Base-by-base conservation (phyloP, 2,113 vertebrate species). In the Archocentrus centrarchus region DNA sequence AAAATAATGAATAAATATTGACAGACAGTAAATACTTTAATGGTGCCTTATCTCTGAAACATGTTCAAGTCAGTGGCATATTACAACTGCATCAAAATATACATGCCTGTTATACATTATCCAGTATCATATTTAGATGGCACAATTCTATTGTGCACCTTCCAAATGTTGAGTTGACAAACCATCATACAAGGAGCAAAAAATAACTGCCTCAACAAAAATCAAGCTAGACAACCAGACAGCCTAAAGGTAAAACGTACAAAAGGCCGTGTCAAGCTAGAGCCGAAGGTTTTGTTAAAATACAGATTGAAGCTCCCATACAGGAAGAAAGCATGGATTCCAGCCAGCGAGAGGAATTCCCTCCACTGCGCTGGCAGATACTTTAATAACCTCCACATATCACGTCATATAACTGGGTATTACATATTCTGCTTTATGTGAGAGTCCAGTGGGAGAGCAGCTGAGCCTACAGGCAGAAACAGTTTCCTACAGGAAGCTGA, bases 341-440 rank as follows among this genome's bases (percentile, higher is more conserved):
- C 86, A 61, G 57, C 59, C 2, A 13, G 24, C 75, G 53, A 77
- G 66, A 58, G 78, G 76, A 81, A 88, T 78, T 80, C 77, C 85
- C 86, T 79, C 18, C 75, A 79, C 37, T 41, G 77, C 84, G 76
- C 27, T 41, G 44, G 58, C 47, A 82, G 64, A 85, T 75, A 8
- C 44, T 87, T 84, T 66, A 77, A 88, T 35, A 88, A 61, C 50
- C 30, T 83, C 81, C 59, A 81, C 82, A 87, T n/a, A 85, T 88
- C 80, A 86, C 81, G 30, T 80, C 86, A 88, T 35, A 70, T 15
- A 30, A 75, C 66, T 3, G 32, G 20, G 27, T 41, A 83, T 92
- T 62, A 82, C 61, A 86, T 62, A 90, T 85, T 89, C 85, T 88
- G 82, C 75, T 92, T 89, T 66, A 87, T 85, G 57, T 59, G 22